Conservation (phyloP, 2,888 invertebrate species). For the Oegoconia quadripuncta region DNA sequence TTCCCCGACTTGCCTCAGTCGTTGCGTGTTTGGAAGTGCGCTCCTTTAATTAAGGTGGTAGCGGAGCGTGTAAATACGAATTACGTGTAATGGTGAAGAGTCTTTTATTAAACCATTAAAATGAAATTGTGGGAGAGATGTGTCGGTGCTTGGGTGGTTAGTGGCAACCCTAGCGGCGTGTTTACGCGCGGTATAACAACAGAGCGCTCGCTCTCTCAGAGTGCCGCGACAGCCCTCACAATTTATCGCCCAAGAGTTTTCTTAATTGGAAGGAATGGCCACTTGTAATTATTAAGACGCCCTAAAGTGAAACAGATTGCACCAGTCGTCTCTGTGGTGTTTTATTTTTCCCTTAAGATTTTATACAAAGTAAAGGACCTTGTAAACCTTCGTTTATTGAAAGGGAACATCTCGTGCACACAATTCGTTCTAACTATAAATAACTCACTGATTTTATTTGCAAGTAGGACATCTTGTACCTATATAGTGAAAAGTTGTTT, state of each 20-base stretch:
- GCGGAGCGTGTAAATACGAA: constrained; percentile 56
- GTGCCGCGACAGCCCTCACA: constrained; percentile 65
- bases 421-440: neutral
- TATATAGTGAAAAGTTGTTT: neutral
- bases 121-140: constrained; percentile 36
- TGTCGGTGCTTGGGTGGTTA: constrained; percentile 28
- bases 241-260: constrained; percentile 77
- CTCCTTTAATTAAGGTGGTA: constrained; percentile 65
- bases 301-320: constrained; percentile 79
- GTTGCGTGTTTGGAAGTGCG: constrained; percentile 59
- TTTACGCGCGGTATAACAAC: constrained; percentile 64
- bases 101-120: constrained; percentile 64
- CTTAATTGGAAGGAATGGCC: constrained; percentile 79
- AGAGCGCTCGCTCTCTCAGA: constrained; percentile 40
- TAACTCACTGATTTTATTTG: neutral
- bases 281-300: constrained; percentile 79
- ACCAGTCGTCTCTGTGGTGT: constrained; percentile 51
- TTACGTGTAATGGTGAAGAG: constrained; percentile 55
- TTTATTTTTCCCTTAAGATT: constrained; percentile 51
- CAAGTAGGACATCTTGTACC: too few relatives aligned
- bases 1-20: constrained; percentile 62
- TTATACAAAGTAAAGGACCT: constrained; percentile 34
- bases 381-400: constrained; percentile 15
- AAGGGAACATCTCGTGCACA: constrained; percentile 8
- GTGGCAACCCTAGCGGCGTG: constrained; percentile 61